Evolutionary conservation across 2,888 invertebrate species (phyloP), one percentile per base, ranked within the genome.

Genomic region (Drosophila meridiana): DNA sequence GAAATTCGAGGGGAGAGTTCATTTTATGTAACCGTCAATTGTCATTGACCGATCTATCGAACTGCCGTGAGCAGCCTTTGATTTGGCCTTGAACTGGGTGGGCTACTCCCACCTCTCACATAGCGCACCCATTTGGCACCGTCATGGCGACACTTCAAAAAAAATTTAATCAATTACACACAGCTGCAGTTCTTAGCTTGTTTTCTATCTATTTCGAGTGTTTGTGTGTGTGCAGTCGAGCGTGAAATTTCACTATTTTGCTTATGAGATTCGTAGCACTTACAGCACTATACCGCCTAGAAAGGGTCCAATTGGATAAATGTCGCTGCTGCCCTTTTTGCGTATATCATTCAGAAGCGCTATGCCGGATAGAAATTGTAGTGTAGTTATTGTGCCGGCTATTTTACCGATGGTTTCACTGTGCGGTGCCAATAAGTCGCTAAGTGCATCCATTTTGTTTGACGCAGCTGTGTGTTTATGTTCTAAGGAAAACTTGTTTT

Each of bases 311-410:
- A 96, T 94, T 53, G 95, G 95, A 76, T 95, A 94, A 64, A 95
- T 95, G 83, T 94, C 94, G 0, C 97, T 95, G 82, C 94, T 94
- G 26, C 95, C 95, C 88, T 95, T 95, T 86, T 95, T 95, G 73
- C 95, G 95, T 75, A 97, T 96, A 89, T 96, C 96, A 91, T 94
- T 95, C 91, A 97, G 95, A 72, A 97, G 94, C 90, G 96, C 94
- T 90, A 94, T 94, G 87, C 97, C 97, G 38, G 97, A 95, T 90
- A 98, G 95, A 94, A 98, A 97, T 92, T 98, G 97, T 0, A 95
- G 95, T 82, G 97, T 95, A 34, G 98, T 98, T 34, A 96, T 95
- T 67, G 96, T 93, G 73, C 96, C 95, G 43, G 98, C 97, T 60
- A 95, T 93, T 65, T 94, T 93, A 47, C 95, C 97, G 66, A 93